Conservation (phyloP, 2,797 vertebrate genomes). For the Caiman crocodilus region DNA sequence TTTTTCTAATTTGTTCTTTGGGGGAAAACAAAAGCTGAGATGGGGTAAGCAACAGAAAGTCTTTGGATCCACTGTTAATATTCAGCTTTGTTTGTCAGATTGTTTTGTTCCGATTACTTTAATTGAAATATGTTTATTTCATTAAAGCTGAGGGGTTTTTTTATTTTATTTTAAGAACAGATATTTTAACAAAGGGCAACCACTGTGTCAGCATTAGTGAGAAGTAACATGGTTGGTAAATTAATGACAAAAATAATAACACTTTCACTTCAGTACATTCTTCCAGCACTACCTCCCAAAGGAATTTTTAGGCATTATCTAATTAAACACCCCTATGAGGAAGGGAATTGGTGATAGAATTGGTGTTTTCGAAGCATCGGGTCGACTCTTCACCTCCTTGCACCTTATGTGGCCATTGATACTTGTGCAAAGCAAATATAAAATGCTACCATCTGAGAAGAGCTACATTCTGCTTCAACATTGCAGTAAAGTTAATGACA, state of each 20-base stretch:
- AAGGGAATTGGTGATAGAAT: neutral
- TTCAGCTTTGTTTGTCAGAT: neutral
- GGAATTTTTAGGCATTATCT: conserved; percentile 21
- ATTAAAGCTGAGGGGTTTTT: neutral
- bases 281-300: conserved; percentile 36
- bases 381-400: neutral
- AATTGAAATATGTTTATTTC: neutral
- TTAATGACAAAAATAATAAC: neutral
- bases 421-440: neutral
- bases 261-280: conserved; percentile 15
- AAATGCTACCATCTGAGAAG: too few species aligned
- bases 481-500: neutral
- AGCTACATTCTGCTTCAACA: neutral
- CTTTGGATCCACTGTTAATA: neutral
- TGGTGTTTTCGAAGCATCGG: neutral
- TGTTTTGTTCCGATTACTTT: neutral
- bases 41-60: neutral
- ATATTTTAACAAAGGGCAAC: neutral
- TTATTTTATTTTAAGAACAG: neutral
- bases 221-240: conserved; percentile 12
- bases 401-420: neutral
- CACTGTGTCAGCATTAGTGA: neutral
- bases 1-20: neutral
- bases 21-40: neutral
- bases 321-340: neutral